A percentile compares a stretch with the other conserved stretches of the same genome.
Evolutionary conservation across 2,888 invertebrate genomes (phyloP).

Genomic region (Ichneumoninae sp.): DNA sequence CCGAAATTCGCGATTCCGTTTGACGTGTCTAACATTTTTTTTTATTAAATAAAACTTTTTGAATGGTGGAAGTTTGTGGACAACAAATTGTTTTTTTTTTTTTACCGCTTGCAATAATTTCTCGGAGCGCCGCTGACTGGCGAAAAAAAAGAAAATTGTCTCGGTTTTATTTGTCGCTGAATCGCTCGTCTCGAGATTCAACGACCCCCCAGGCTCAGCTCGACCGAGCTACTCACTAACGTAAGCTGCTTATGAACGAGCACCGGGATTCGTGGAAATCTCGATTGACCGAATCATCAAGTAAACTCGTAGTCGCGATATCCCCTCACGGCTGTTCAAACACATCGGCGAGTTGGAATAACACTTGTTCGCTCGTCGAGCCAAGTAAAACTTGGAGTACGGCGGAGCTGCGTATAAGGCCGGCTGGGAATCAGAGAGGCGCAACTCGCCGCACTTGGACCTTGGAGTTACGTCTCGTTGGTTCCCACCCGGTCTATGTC

Average conservation of each 20-base stretch:
- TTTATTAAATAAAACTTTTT: background rate
- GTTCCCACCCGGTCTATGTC: background rate
- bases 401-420: constrained; percentile 12
- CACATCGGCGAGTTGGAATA: constrained; percentile 40
- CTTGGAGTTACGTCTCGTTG: background rate
- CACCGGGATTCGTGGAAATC: constrained; percentile 68
- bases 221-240: constrained; percentile 1
- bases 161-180: background rate
- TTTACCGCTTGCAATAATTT: no score
- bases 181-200: constrained; percentile 34
- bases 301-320: constrained; percentile 37
- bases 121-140: no score
- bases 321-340: constrained; percentile 29
- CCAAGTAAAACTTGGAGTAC: constrained; percentile 16
- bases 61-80: background rate
- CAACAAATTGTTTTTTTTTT: background rate
- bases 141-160: no score
- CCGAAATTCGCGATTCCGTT: background rate
- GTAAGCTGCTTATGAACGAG: constrained; percentile 25
- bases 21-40: background rate
- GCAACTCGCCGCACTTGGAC: background rate
- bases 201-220: constrained; percentile 32
- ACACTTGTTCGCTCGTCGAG: constrained; percentile 40
- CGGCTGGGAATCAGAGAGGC: background rate
- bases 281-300: constrained; percentile 65